Base-by-base conservation (phyloP, 1,140 invertebrate genomes). In the Lucilia sericata region DNA sequence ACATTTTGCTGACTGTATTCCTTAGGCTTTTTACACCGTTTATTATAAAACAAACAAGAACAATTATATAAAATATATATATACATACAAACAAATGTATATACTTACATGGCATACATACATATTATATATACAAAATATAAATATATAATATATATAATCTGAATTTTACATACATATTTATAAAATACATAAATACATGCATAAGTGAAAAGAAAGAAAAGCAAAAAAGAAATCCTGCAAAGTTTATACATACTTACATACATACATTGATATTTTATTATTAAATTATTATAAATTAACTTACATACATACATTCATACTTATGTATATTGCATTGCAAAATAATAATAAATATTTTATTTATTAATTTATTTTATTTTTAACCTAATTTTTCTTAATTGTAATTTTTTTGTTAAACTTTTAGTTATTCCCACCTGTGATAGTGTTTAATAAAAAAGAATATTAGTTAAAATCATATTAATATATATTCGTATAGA, bases 21-120 rank as follows among this genome's bases (percentile, higher is more conserved):
- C 82, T 82, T 82, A 82, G 82, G 82, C 82, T 82, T 82, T 82
- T 82, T 82, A 82, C 82, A 82, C 82, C 82, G 21, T 82, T 82
- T 65, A 82, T 70, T 82, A 42, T 36, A 82, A 82, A 60, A 82
- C 49, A 82, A n/a, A 76, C n/a, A 76, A 78, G 34, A 78, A 78
- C 14, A 78, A 36, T 36, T 82, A 82, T 82, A 65, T 60, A 21
- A 82, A 25, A 47, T 82, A 82, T 30, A 60, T 82, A 21, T 82
- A 82, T 82, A 60, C 30, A 82, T 34, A 82, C 19, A 82, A n/a
- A 30, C 25, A 30, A 30, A 30, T 30, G 25, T 30, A 12, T 82
- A 82, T 34, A 19, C 21, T 12, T 82, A 82, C 10, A 42, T 7
- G 5, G 25, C 25, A 30, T 30, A 30, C 25, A 30, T 30, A 55